phyloP scores from a whole-genome alignment of 2,113 vertebrate genomes.

The Piaya cayana region DNA sequence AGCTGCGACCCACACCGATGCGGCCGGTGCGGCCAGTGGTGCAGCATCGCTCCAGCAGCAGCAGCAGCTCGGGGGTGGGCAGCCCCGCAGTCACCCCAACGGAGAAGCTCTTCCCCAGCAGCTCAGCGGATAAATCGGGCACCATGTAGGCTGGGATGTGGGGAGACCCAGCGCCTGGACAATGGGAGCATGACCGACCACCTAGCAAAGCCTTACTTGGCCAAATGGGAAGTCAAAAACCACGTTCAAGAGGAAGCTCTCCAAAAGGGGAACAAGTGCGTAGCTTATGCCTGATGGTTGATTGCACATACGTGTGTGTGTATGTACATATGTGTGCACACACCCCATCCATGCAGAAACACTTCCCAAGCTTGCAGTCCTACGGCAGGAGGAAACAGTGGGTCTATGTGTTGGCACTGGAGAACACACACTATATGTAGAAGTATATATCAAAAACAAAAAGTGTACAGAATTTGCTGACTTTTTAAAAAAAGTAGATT shows the following conservation, averaged over 20 bases:
- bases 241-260: background rate
- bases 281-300: background rate
- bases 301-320: background rate
- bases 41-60: constrained; percentile 94
- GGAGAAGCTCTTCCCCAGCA: constrained; percentile 91
- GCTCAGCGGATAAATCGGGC: constrained; percentile 87
- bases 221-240: background rate
- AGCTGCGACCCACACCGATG: constrained; percentile 89
- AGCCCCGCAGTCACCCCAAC: constrained; percentile 95
- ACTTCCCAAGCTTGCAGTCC: background rate
- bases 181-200: background rate
- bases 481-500: constrained; percentile 77
- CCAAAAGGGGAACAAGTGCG: background rate
- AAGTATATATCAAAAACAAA: constrained; percentile 43
- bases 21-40: constrained; percentile 83
- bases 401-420: constrained; percentile 51
- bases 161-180: background rate
- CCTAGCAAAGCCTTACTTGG: background rate
- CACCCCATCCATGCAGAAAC: background rate
- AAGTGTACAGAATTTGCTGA: constrained; percentile 72
- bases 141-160: constrained; percentile 80
- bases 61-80: constrained; percentile 92
- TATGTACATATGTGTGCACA: background rate
- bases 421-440: constrained; percentile 47
- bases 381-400: background rate